Conservation (phyloP, 2,888 invertebrate species). For the Conops quadrifasciatus region DNA sequence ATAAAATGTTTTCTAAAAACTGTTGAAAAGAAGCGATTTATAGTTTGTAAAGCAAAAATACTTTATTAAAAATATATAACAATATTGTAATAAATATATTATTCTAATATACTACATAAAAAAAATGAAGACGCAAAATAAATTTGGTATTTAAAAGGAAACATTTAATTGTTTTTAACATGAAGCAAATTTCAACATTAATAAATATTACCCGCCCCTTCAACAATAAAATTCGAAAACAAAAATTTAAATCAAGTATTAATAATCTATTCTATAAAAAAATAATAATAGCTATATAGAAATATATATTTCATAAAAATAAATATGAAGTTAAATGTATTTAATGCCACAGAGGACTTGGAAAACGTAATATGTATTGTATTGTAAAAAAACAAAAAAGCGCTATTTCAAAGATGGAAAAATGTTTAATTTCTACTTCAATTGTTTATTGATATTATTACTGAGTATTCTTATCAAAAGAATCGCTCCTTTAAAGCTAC, state of each 20-base stretch:
- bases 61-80: no score
- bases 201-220: slow-evolving; percentile 49
- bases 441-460: no score
- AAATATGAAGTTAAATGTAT: slow-evolving; percentile 14
- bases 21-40: no score
- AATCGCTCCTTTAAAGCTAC: no score
- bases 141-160: slow-evolving; percentile 37
- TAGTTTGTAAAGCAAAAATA: no score
- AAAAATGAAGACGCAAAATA: slow-evolving; percentile 35
- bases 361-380: background rate
- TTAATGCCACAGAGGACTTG: background rate
- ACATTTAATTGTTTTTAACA: slow-evolving; percentile 36
- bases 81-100: no score
- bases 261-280: slow-evolving; percentile 26
- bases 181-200: slow-evolving; percentile 39
- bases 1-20: no score
- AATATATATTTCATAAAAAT: slow-evolving; percentile 17
- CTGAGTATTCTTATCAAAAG: no score
- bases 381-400: no score
- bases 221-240: slow-evolving; percentile 45
- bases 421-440: no score
- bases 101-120: slow-evolving; percentile 18
- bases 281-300: slow-evolving; percentile 17
- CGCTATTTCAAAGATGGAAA: no score
- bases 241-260: slow-evolving; percentile 44